Conservation (phyloP, 2,797 vertebrate genomes). For the Propithecus perrieri region DNA sequence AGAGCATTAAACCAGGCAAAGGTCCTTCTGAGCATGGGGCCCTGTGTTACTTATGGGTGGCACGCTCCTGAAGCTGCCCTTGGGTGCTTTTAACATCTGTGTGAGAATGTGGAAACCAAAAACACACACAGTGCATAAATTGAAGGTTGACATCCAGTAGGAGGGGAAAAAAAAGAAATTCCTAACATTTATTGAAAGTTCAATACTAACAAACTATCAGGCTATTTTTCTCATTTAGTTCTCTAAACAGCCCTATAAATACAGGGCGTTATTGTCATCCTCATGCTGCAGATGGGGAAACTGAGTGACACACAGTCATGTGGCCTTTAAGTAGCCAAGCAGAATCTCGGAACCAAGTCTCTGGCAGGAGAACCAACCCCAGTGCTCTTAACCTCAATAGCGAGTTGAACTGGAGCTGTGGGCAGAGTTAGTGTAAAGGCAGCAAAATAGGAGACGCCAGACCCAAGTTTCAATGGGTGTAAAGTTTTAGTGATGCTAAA, state of each 20-base stretch:
- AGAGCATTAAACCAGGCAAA: not conserved
- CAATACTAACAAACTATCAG: too few species aligned
- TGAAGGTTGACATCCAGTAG: not conserved
- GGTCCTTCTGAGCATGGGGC: accelerated
- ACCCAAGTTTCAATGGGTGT: too few species aligned
- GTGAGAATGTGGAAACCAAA: not conserved
- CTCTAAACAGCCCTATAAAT: not conserved
- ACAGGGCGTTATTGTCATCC: not conserved
- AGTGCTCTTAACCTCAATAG: too few species aligned
- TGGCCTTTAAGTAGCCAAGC: not conserved
- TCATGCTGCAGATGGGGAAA: not conserved
- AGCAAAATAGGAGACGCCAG: not conserved
- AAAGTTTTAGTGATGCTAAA: too few species aligned
- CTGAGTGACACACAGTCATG: not conserved
- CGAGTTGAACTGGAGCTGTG: not conserved
- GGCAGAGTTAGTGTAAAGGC: not conserved
- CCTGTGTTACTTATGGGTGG: not conserved
- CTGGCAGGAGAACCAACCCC: too few species aligned
- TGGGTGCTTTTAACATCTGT: not conserved
- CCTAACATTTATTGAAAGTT: not conserved
- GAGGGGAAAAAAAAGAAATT: not conserved
- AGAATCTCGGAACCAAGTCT: not conserved
- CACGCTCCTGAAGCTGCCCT: not conserved
- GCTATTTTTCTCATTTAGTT: not conserved
- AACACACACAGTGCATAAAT: not conserved